A percentile compares a stretch with the other conserved stretches of the same genome.
phyloP scores from a whole-genome alignment of 1,140 invertebrate species.

The Paracyclopina nana region DNA sequence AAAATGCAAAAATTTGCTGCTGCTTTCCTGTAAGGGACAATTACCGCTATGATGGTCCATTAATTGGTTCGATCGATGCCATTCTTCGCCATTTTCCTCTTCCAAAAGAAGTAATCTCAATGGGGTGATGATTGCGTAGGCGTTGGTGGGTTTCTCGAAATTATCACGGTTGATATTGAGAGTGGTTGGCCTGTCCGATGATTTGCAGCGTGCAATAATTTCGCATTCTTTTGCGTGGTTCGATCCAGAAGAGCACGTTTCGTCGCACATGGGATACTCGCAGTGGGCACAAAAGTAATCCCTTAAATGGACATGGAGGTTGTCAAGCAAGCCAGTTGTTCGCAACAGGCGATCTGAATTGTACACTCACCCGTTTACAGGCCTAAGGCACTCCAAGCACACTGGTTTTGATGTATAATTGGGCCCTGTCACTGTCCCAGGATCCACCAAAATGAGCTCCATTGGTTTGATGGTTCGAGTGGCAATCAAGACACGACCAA shows the following conservation, averaged over 20 bases:
- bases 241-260: not conserved
- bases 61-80: constrained; percentile 2
- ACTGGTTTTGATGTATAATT: constrained; percentile 4
- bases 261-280: not conserved
- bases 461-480: not conserved
- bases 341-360: too few relatives aligned
- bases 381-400: constrained; percentile 2
- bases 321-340: too few relatives aligned
- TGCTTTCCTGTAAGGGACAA: too few relatives aligned
- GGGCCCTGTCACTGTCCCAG: constrained; percentile 3
- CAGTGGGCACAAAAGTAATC: not conserved
- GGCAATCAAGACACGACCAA: not conserved
- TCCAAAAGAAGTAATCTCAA: constrained; percentile 3
- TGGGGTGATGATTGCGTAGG: constrained; percentile 6
- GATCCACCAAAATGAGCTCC: constrained; percentile 8
- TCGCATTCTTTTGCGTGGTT: not conserved
- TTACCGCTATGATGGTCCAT: constrained; percentile 11
- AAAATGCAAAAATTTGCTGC: too few relatives aligned
- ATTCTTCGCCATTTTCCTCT: not conserved
- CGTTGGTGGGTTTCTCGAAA: not conserved
- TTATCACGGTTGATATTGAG: not conserved
- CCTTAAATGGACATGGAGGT: too few relatives aligned
- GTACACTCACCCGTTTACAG: not conserved
- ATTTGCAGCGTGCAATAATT: not conserved
- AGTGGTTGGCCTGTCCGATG: not conserved